Evolutionary conservation across 2,888 invertebrate species (phyloP).

Genomic region (Eristalis intricaria): DNA sequence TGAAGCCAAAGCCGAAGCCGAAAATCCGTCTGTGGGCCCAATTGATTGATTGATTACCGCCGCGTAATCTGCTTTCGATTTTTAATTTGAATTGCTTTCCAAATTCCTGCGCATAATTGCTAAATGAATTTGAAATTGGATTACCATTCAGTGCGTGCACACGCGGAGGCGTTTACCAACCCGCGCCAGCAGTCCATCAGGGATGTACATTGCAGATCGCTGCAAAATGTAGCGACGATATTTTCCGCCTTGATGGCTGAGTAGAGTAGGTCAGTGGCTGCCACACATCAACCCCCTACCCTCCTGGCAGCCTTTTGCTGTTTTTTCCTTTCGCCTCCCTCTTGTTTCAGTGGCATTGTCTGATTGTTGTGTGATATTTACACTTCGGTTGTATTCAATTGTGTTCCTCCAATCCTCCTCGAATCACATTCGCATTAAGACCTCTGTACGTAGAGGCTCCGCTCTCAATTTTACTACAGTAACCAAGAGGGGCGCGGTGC

Average conservation of each 20-base stretch:
- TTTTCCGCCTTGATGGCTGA: slow-evolving; percentile 52
- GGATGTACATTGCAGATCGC: not conserved
- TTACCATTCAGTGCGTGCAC: slow-evolving; percentile 59
- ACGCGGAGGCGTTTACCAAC: slow-evolving; percentile 24
- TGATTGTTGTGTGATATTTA: slow-evolving; percentile 63
- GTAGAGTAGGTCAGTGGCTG: slow-evolving; percentile 65
- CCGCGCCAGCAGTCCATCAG: not conserved
- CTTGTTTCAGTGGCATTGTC: slow-evolving; percentile 49
- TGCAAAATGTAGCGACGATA: slow-evolving; percentile 46
- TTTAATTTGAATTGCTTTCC: slow-evolving; percentile 60
- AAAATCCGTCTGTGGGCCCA: slow-evolving; percentile 5
- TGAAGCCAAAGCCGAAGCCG: not conserved
- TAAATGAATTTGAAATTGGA: slow-evolving; percentile 67
- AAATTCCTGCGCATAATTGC: slow-evolving; percentile 64
- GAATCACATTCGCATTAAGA: slow-evolving; percentile 71
- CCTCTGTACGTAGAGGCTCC: slow-evolving; percentile 39
- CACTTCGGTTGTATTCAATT: slow-evolving; percentile 61
- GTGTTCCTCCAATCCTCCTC: slow-evolving; percentile 64
- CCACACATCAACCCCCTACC: slow-evolving; percentile 4
- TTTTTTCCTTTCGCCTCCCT: not conserved
- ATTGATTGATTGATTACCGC: slow-evolving; percentile 64
- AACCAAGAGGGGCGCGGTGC: slow-evolving; percentile 23
- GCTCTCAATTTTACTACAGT: slow-evolving; percentile 65
- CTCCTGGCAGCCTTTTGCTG: not conserved
- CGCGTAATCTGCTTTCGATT: slow-evolving; percentile 54